Conservation (phyloP, 1,140 invertebrate genomes). For the Drosophila ercepeae region DNA sequence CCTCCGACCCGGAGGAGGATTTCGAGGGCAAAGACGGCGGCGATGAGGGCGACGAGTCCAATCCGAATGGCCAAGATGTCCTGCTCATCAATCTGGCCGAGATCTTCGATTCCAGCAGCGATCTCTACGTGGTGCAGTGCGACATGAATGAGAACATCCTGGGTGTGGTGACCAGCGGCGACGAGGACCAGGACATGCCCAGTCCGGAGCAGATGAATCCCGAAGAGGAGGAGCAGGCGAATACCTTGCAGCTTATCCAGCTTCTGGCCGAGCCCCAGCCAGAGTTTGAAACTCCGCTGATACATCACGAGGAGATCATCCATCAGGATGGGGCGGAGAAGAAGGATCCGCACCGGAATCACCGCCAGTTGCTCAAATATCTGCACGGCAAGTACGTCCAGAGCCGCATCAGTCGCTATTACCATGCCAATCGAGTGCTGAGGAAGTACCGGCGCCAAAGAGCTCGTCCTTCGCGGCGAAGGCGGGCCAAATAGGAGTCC, state of each 20-base stretch:
- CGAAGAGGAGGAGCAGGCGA: constrained; percentile 19
- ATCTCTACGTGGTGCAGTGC: constrained; percentile 80
- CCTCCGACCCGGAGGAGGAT: constrained; percentile 68
- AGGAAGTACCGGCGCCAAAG: constrained; percentile 62
- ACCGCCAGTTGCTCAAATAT: constrained; percentile 70
- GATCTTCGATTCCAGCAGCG: constrained; percentile 76
- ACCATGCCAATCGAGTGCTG: constrained; percentile 70
- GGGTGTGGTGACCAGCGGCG: constrained; percentile 51
- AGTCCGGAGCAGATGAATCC: neutral
- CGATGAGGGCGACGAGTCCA: constrained; percentile 13
- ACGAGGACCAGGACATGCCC: constrained; percentile 3
- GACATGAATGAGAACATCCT: constrained; percentile 81
- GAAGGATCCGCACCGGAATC: constrained; percentile 22
- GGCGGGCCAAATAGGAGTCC: constrained; percentile 18
- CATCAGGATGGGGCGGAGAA: constrained; percentile 64
- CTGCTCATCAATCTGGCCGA: constrained; percentile 76
- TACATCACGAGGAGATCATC: constrained; percentile 39
- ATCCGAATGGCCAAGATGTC: constrained; percentile 56
- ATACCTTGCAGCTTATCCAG: constrained; percentile 66
- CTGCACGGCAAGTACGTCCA: constrained; percentile 78
- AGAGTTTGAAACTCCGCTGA: constrained; percentile 16
- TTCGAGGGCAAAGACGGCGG: constrained; percentile 41
- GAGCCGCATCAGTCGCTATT: constrained; percentile 52
- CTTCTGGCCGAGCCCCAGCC: constrained; percentile 53
- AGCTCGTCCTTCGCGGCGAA: neutral